A percentile compares a stretch with the other conserved stretches of the same genome.
These are phyloP conservation scores for Drosophila colorata DNA, from an alignment of 2,888 invertebrate genomes.

Conservation along the genomic window DNA sequence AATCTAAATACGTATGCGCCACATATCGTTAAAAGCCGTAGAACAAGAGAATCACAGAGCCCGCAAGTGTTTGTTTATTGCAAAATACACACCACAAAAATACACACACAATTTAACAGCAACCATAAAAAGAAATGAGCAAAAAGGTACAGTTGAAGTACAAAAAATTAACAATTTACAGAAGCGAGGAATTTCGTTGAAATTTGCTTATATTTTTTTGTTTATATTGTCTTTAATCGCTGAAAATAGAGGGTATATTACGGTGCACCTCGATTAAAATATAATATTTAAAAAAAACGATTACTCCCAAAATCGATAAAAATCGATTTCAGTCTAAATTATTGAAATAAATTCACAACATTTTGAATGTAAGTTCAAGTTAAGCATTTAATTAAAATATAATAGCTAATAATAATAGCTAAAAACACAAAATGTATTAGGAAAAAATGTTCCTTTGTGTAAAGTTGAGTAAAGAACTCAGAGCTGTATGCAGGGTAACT, in stretches of 20 bases:
- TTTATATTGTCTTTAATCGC: slow-evolving; percentile 5
- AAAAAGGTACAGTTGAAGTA: slow-evolving; percentile 37
- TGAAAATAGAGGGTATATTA: not conserved
- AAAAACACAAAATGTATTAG: too few relatives aligned
- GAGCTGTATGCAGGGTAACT: not conserved
- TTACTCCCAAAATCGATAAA: too few relatives aligned
- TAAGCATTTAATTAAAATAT: too few relatives aligned
- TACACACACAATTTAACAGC: slow-evolving; percentile 21
- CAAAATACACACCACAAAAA: slow-evolving; percentile 46
- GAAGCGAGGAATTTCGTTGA: slow-evolving; percentile 36
- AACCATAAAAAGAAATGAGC: slow-evolving; percentile 16
- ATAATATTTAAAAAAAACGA: too few relatives aligned
- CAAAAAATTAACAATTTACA: slow-evolving; percentile 48
- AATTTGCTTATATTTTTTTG: slow-evolving; percentile 9
- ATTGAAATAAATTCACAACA: too few relatives aligned
- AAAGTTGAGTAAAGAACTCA: not conserved
- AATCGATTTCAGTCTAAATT: too few relatives aligned
- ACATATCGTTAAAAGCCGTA: slow-evolving; percentile 34
- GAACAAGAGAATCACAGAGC: slow-evolving; percentile 51
- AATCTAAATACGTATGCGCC: slow-evolving; percentile 54
- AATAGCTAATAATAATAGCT: too few relatives aligned
- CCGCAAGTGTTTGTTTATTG: slow-evolving; percentile 73
- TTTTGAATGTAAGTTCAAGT: too few relatives aligned
- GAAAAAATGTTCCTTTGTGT: too few relatives aligned
- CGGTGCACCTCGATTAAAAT: too few relatives aligned